Evolutionary conservation across 2,888 invertebrate genomes (phyloP).

Genomic region (Imbricaverruca yamaguchii): DNA sequence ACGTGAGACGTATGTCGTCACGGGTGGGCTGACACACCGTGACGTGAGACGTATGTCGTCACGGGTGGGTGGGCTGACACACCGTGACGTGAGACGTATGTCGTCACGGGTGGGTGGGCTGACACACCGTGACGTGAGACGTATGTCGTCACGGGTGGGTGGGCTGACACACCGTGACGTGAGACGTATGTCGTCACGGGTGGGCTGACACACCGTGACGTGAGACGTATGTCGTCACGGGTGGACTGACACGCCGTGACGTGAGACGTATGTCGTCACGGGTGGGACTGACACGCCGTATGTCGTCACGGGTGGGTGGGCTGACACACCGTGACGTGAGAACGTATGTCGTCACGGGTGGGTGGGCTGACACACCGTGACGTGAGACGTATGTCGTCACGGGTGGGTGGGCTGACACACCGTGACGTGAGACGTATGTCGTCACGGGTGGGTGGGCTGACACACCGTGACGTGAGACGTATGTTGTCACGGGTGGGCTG

Average conservation of each 20-base stretch:
- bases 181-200: not conserved
- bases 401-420: no score
- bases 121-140: conserved; percentile 15
- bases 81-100: no score
- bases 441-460: not conserved
- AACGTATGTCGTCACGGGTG: not conserved
- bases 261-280: not conserved
- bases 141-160: no score
- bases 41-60: conserved; percentile 8
- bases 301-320: no score
- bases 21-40: not conserved
- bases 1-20: not conserved
- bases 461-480: conserved; percentile 15
- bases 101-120: not conserved
- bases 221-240: not conserved
- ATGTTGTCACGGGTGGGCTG: no score
- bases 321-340: no score
- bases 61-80: no score
- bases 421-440: no score
- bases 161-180: no score
- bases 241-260: no score
- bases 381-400: not conserved
- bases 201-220: not conserved
- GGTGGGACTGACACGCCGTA: not conserved
- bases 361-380: not conserved